Evolutionary conservation across 2,113 vertebrate species (phyloP), one percentile per base, ranked within the genome.

Genomic region (Esox niger): DNA sequence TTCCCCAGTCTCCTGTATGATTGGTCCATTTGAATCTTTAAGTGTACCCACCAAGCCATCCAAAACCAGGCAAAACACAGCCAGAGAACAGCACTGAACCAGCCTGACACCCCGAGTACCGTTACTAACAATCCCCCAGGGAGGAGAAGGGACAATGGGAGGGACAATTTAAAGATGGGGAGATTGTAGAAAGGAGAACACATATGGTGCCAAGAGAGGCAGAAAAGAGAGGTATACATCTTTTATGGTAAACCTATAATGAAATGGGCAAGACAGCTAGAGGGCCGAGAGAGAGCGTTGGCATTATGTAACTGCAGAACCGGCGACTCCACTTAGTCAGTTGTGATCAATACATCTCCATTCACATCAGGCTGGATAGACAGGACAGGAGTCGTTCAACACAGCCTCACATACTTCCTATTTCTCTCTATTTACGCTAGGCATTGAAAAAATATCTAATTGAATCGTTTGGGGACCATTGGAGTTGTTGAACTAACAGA

Each of bases 291-390:
- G 66, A 68, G 27, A 25, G 23, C 60, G 69, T 70, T 25, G 66
- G 76, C 54, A 38, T 77, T 46, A 76, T 78, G 80, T 84, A 86
- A 88, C 84, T 62, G 68, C 80, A 85, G 71, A 70, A 64, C 52
- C 67, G 66, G 63, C 35, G 23, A 23, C 54, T 43, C 15, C 11
- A 13, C 35, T 15, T 43, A 15, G 38, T 68, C 81, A 69, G 68
- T 49, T 77, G 74, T 73, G 81, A 89, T 89, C 88, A 84, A 89
- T 89, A 85, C 25, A 70, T 82, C 79, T 83, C 79, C 65, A 74
- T 84, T 85, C 79, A 79, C 76, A 82, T 82, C 69, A 77, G 56
- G 21, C 58, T 27, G 66, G 77, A 77, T 67, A 77, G 56, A 25
- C 58, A 27, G 66, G 77, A 77, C 80, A 61, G 84, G 85, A 83